A percentile compares a stretch with the other conserved stretches of the same genome.
Evolutionary conservation across 92 coral and sea anemone genomes (phyloP).

Genomic region (Paramuricea clavata): DNA sequence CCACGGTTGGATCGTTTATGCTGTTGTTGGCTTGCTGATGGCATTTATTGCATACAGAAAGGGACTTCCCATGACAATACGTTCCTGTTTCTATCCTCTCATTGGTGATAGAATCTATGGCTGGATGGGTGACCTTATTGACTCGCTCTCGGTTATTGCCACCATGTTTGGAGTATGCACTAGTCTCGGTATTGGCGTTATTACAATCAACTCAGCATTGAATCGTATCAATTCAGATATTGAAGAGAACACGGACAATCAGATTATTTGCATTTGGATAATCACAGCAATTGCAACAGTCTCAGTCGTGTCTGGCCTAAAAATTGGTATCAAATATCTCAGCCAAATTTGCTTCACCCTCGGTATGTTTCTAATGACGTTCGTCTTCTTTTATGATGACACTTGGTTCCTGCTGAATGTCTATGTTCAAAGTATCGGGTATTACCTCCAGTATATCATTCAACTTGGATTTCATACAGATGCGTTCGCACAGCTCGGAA

Average conservation of each 20-base stretch:
- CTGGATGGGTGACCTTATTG: constrained; percentile 46
- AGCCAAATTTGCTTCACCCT: constrained; percentile 61
- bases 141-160: constrained; percentile 48
- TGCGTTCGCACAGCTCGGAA: constrained; percentile 70
- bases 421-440: constrained; percentile 62
- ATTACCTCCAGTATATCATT: constrained; percentile 61
- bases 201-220: constrained; percentile 58
- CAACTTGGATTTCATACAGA: constrained; percentile 67
- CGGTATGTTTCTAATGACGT: constrained; percentile 64
- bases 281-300: constrained; percentile 58
- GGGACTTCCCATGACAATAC: constrained; percentile 92
- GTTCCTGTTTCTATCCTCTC: constrained; percentile 59
- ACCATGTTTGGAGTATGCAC: constrained; percentile 68
- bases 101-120: constrained; percentile 53
- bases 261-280: constrained; percentile 59
- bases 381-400: constrained; percentile 57
- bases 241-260: constrained; percentile 40
- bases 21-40: constrained; percentile 81
- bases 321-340: constrained; percentile 54
- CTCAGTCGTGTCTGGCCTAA: constrained; percentile 58
- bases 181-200: constrained; percentile 57
- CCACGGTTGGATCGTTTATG: constrained; percentile 95
- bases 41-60: constrained; percentile 83
- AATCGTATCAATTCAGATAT: constrained; percentile 44
- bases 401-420: constrained; percentile 63